Conservation (phyloP, 2,113 vertebrate species). For the Brienomyrus brachyistius region DNA sequence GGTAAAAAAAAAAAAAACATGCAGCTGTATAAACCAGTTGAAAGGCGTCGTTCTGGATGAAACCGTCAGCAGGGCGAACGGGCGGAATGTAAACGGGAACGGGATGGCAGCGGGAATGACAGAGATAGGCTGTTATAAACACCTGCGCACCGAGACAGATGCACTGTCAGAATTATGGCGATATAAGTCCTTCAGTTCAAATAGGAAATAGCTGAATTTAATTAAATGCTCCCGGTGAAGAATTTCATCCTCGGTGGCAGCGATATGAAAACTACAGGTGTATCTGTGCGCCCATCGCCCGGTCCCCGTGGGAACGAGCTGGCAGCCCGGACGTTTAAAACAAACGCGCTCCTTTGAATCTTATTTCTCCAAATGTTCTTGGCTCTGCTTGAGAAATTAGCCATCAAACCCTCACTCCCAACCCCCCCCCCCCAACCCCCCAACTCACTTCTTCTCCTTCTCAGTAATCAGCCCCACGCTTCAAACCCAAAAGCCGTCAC, state of each 20-base stretch:
- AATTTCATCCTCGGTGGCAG: conserved; percentile 37
- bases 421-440: neutral
- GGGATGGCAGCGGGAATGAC: neutral
- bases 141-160: neutral
- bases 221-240: conserved; percentile 8
- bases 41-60: neutral
- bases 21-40: neutral
- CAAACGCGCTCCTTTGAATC: neutral
- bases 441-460: neutral
- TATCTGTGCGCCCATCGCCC: neutral
- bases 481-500: neutral
- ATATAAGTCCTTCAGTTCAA: conserved; percentile 5
- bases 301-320: neutral
- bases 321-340: conserved; percentile 32
- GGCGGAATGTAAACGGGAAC: neutral
- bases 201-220: neutral
- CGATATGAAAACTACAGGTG: conserved; percentile 6
- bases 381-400: conserved; percentile 16
- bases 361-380: conserved; percentile 9
- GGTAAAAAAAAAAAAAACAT: neutral
- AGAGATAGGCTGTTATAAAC: neutral
- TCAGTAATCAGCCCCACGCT: neutral
- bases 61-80: neutral
- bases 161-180: neutral
- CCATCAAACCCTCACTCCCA: conserved; percentile 5